These are phyloP conservation scores for Zele albiditarsus DNA, from an alignment of 2,888 invertebrate genomes.

Conservation along the genomic window DNA sequence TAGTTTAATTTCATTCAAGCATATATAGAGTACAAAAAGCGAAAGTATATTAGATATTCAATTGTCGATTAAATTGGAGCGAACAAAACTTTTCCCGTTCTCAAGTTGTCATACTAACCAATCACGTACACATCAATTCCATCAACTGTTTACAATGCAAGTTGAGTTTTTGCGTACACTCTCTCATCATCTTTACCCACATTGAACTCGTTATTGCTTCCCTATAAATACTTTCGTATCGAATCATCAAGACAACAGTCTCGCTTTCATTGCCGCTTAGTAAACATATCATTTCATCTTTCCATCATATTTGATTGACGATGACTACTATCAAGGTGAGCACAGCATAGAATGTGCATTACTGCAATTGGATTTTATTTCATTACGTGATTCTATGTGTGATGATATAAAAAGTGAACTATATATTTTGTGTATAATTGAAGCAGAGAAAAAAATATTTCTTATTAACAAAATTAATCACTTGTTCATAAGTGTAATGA, in stretches of 20 bases:
- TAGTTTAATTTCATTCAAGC: background rate
- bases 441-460: background rate
- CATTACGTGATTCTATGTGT: background rate
- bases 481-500: background rate
- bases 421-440: background rate
- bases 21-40: conserved; percentile 26
- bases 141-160: conserved; percentile 58
- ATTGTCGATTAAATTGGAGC: conserved; percentile 37
- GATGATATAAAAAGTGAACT: background rate
- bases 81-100: conserved; percentile 61
- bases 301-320: conserved; percentile 37
- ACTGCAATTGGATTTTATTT: background rate
- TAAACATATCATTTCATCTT: background rate
- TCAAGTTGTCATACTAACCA: conserved; percentile 47
- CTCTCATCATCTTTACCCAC: conserved; percentile 34
- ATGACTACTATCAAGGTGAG: conserved; percentile 55
- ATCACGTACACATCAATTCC: conserved; percentile 50
- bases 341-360: conserved; percentile 12
- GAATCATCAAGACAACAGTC: conserved; percentile 60
- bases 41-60: conserved; percentile 36
- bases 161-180: conserved; percentile 51
- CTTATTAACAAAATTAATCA: too few species aligned
- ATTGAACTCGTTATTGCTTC: conserved; percentile 48
- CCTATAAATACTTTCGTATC: conserved; percentile 66
- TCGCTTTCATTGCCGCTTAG: conserved; percentile 43